Percentiles rank a stretch among this genome's conserved stretches.
phyloP scores from a whole-genome alignment of 2,113 vertebrate genomes.

The Cyanoramphus novaezelandiae region DNA sequence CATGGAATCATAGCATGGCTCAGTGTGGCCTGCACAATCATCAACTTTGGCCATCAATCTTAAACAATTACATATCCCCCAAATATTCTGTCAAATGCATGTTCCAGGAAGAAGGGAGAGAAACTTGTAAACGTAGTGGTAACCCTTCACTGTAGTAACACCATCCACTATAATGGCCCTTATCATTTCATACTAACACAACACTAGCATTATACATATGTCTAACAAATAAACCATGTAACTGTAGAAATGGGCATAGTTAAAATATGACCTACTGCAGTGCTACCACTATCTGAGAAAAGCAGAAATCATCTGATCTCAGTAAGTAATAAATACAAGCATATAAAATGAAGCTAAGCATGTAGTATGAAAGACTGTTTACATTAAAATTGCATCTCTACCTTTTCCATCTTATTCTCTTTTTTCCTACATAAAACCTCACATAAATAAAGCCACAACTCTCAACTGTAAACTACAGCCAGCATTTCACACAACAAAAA shows the following conservation, averaged over 20 bases:
- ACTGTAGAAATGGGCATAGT: background rate
- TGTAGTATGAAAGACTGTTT: background rate
- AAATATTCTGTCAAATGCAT: background rate
- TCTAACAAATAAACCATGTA: background rate
- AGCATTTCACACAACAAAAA: background rate
- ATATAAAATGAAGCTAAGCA: background rate
- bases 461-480: background rate
- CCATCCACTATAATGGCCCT: background rate
- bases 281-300: background rate
- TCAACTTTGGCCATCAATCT: background rate
- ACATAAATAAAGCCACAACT: background rate
- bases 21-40: accelerated
- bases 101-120: background rate
- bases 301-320: background rate
- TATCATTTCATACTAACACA: background rate
- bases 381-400: background rate
- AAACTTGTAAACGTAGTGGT: accelerated
- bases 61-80: background rate
- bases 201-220: background rate
- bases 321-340: background rate
- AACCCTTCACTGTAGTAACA: background rate
- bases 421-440: background rate
- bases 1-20: background rate
- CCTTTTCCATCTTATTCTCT: background rate
- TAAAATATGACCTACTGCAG: background rate